These are phyloP conservation scores for Apis laboriosa DNA, from an alignment of 1,140 invertebrate species.

Conservation along the genomic window DNA sequence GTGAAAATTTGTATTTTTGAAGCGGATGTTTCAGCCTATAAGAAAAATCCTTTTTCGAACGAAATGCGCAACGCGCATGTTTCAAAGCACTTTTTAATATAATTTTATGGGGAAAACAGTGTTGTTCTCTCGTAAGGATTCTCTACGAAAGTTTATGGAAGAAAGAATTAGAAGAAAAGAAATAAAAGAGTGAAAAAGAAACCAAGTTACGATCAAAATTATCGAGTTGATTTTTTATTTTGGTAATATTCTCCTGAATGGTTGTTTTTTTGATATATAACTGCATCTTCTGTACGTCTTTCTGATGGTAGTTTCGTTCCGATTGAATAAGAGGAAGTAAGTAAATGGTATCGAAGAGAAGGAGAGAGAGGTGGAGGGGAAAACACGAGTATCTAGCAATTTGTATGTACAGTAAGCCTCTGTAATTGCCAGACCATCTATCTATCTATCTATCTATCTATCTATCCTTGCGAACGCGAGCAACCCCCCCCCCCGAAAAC, in stretches of 20 bases:
- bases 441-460: constrained; percentile 51
- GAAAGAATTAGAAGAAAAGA: constrained; percentile 32
- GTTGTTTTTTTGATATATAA: constrained; percentile 52
- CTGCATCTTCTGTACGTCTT: constrained; percentile 40
- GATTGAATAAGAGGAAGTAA: neutral
- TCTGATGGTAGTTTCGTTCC: constrained; percentile 22
- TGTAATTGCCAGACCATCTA: constrained; percentile 71
- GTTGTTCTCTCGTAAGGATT: neutral
- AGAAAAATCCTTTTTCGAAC: no score
- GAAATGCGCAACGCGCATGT: neutral
- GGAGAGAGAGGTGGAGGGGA: constrained; percentile 30
- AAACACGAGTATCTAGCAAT: constrained; percentile 50
- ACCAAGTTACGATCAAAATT: constrained; percentile 51
- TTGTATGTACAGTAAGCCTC: constrained; percentile 72
- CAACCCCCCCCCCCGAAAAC: constrained; percentile 14
- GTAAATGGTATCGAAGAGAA: constrained; percentile 60
- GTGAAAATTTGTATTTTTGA: no score
- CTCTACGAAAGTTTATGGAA: constrained; percentile 38
- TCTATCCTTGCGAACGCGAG: constrained; percentile 41
- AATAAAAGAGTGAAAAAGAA: constrained; percentile 30
- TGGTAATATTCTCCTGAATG: constrained; percentile 61
- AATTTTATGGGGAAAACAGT: constrained; percentile 10
- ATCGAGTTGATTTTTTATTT: constrained; percentile 65
- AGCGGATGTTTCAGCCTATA: no score
- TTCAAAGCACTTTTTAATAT: neutral